Evolutionary conservation across 2,113 vertebrate species (phyloP).

Genomic region (Lates calcarifer): DNA sequence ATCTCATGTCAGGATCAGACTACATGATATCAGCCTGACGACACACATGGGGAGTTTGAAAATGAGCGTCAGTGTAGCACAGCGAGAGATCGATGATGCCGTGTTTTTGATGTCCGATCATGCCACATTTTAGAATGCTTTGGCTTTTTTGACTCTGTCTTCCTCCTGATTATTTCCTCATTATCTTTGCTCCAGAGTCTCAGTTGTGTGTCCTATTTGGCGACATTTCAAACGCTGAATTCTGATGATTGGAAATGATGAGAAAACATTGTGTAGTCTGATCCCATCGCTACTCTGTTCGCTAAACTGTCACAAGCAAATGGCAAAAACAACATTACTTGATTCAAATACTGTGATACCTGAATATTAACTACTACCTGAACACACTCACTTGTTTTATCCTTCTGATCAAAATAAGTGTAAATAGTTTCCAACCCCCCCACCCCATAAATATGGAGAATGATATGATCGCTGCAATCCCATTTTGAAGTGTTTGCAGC

Average conservation of each 20-base stretch:
- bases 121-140: background rate
- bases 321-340: background rate
- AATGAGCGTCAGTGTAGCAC: background rate
- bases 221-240: background rate
- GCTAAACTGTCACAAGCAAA: background rate
- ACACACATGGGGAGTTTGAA: background rate
- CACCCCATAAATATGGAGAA: background rate
- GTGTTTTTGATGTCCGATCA: background rate
- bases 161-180: background rate
- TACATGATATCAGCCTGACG: background rate
- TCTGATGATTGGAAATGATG: background rate
- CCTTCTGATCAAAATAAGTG: slow-evolving; percentile 1
- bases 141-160: background rate
- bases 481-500: slow-evolving; percentile 17
- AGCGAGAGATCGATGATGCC: background rate
- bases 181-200: background rate
- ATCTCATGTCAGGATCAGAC: background rate
- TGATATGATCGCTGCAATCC: background rate
- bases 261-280: no score
- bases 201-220: background rate
- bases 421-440: background rate
- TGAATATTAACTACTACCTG: background rate
- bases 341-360: background rate
- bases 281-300: background rate
- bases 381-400: background rate